phyloP scores from a whole-genome alignment of 1,140 invertebrate species.

The Drosophila arizonae region DNA sequence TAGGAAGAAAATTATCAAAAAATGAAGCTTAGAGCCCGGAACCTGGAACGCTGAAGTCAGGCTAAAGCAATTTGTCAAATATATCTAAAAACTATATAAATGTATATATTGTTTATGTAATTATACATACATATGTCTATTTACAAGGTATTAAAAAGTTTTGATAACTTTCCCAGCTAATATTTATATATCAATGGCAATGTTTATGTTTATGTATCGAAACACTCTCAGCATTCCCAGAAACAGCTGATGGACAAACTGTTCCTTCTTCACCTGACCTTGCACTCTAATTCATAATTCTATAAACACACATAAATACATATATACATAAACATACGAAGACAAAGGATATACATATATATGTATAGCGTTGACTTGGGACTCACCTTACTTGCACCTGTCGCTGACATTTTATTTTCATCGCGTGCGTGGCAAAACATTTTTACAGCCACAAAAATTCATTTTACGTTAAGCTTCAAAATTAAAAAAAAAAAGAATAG shows the following conservation, averaged over 20 bases:
- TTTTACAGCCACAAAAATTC: conserved; percentile 77
- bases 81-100: too few species aligned
- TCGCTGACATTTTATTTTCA: conserved; percentile 54
- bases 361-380: neutral
- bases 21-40: too few species aligned
- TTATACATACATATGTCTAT: neutral
- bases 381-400: conserved; percentile 61
- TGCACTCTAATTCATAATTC: conserved; percentile 26
- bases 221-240: neutral
- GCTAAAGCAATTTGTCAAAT: too few species aligned
- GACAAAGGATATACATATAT: conserved; percentile 6
- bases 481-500: conserved; percentile 13
- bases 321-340: conserved; percentile 8
- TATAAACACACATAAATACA: conserved; percentile 18
- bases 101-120: too few species aligned
- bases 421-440: conserved; percentile 72
- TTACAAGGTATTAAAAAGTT: neutral
- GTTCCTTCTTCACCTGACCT: neutral
- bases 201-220: neutral
- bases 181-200: neutral
- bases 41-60: too few species aligned
- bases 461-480: conserved; percentile 61
- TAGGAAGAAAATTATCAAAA: too few species aligned
- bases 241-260: conserved; percentile 1
- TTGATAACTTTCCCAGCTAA: neutral